Percentiles rank a stretch among this genome's conserved stretches.
These are phyloP conservation scores for Acrocyrtus sp. DNA, from an alignment of 2,888 invertebrate genomes.

Conservation along the genomic window DNA sequence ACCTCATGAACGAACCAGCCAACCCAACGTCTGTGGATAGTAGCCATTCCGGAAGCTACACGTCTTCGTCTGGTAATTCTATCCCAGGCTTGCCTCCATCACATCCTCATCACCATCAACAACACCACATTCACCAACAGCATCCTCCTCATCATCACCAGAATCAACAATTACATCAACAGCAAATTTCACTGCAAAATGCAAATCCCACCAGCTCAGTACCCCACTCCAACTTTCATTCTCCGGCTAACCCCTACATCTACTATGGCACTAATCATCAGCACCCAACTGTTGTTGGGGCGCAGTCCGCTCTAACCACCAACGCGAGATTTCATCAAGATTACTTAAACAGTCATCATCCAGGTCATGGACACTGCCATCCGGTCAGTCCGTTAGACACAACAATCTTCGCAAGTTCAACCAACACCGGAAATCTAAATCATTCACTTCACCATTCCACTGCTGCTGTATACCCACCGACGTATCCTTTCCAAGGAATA, in stretches of 20 bases:
- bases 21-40: slow-evolving; percentile 45
- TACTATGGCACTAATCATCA: slow-evolving; percentile 34
- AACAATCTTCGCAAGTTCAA: slow-evolving; percentile 11
- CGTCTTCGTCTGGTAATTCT: slow-evolving; percentile 41
- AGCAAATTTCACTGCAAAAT: slow-evolving; percentile 34
- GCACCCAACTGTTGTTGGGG: slow-evolving; percentile 19
- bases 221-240: slow-evolving; percentile 27
- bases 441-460: slow-evolving; percentile 22
- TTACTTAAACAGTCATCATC: slow-evolving; percentile 36
- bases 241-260: slow-evolving; percentile 25
- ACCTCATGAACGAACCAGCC: slow-evolving; percentile 50
- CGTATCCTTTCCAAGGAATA: slow-evolving; percentile 33
- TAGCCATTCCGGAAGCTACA: slow-evolving; percentile 52
- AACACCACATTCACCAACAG: slow-evolving; percentile 47
- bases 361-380: slow-evolving; percentile 37
- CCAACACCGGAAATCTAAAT: slow-evolving; percentile 42
- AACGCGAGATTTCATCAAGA: slow-evolving; percentile 32
- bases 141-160: slow-evolving; percentile 37
- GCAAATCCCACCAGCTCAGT: slow-evolving; percentile 3
- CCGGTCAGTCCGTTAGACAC: slow-evolving; percentile 41
- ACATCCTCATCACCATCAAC: slow-evolving; percentile 42
- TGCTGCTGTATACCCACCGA: slow-evolving; percentile 24
- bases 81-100: slow-evolving; percentile 37
- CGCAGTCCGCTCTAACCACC: slow-evolving; percentile 25
- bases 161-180: slow-evolving; percentile 33